Base-by-base conservation (phyloP, 2,113 vertebrate genomes). In the Syngnathoides biaculeatus region DNA sequence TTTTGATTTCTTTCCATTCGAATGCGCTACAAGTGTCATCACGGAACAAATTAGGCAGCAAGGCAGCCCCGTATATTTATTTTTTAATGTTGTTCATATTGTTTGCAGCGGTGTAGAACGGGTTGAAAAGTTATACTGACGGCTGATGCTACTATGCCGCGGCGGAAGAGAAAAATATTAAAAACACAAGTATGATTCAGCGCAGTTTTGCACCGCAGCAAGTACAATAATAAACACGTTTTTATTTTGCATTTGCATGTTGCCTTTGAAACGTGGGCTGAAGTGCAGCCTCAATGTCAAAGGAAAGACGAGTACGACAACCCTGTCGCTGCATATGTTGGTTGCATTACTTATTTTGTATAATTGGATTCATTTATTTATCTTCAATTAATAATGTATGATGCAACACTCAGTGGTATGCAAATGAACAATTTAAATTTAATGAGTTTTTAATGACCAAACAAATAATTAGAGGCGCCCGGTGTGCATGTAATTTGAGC, bases 361-460 rank as follows among this genome's bases (percentile, higher is more conserved):
- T 89, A 91, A 90, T 89, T 91, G 84, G 89, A 89, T 92, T 92
- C 89, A 92, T 90, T 92, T 92, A 92, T 92, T 93, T 92, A 91
- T 90, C 89, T 91, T 84, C 87, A 87, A 91, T 93, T 92, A 92
- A 92, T 92, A 91, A 92, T 93, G 90, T 85, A 93, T 88, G 86
- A 91, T 88, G 89, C 89, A 88, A 89, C 89, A 89, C 89, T 90
- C 89, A 88, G 89, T 88, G 83, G 80, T 92, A 92, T 92, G 90
- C 88, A 92, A 92, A 93, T 93, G 78, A 92, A 87, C 89, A 88
- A 88, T 91, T 91, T 92, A 88, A 91, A 91, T 92, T 92, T 92
- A 93, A 93, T 92, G 90, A 92, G 90, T 89, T 92, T 91, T 91
- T 92, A 92, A 92, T 92, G 90, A 92, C 90, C 89, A 92, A 92